Percentiles rank a stretch among this genome's conserved stretches.
These are phyloP conservation scores for Orius laevigatus DNA, from an alignment of 1,140 invertebrate genomes.

Conservation along the genomic window DNA sequence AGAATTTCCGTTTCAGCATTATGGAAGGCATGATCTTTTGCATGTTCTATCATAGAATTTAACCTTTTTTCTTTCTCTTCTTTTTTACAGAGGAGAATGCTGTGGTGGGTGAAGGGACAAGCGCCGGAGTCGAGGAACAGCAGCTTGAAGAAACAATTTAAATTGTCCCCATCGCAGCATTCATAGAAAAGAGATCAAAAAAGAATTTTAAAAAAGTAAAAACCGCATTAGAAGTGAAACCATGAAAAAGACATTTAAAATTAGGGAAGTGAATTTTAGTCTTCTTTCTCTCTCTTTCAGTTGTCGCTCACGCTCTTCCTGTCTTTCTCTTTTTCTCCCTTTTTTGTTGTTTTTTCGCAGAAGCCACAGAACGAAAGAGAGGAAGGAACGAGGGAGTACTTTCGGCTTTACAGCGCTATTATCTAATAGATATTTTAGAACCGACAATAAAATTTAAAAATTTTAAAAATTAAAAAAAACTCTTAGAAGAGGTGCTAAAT, in stretches of 20 bases:
- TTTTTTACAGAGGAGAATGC: conserved; percentile 14
- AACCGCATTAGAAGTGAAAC: neutral
- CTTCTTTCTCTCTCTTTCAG: conserved; percentile 4
- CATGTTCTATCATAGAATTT: neutral
- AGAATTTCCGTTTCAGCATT: no score
- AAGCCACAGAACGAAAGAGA: no score
- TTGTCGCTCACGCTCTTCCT: no score
- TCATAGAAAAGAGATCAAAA: neutral
- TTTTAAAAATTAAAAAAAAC: no score
- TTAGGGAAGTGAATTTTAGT: neutral
- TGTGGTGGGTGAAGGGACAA: conserved; percentile 13
- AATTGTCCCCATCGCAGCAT: conserved; percentile 6
- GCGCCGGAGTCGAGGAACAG: conserved; percentile 10
- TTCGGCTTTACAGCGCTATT: no score
- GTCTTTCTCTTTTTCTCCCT: no score
- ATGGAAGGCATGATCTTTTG: no score
- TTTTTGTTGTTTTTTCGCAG: no score
- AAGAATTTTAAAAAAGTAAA: neutral
- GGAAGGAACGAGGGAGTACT: no score
- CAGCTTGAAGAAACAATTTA: conserved; percentile 15
- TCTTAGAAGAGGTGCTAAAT: no score
- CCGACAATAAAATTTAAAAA: conserved; percentile 8
- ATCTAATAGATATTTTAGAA: no score
- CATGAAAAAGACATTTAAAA: neutral
- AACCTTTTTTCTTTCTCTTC: neutral